Base-by-base conservation (phyloP, 2,888 invertebrate genomes). In the Leucoma salicis region DNA sequence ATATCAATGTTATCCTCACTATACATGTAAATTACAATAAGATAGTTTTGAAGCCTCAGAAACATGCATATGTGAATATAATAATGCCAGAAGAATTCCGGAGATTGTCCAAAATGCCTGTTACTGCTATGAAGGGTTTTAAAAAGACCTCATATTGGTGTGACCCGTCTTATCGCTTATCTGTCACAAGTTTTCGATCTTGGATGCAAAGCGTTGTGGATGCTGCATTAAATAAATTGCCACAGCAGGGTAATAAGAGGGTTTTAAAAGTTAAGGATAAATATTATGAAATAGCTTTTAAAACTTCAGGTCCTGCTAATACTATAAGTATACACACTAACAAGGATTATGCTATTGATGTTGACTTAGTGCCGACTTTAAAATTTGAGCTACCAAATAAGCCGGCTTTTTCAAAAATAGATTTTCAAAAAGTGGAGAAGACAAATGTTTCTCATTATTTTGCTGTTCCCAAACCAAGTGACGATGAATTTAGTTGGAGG, bases 141-240 rank as follows among this genome's bases (percentile, higher is more conserved):
- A 53, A 53, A 21, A 66, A 71, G 34, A 80, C 81, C 1, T 47
- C 60, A 42, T 57, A 63, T 29, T 82, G 82, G 81, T 82, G 82
- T 35, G 70, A 81, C 40, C 47, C 43, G 5, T 38, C 42, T 4
- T 55, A 66, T 49, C 66, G 72, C 7, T 51, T 81, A 21, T 78
- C 63, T 2, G 71, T 77, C 14, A 51, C 8, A 14, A 54, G 44
- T 24, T 74, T 79, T 43, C 65, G 72, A 39, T 71, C 77, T 0
- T 81, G 78, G 80, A 77, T 79, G 71, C 82, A 82, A 51, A 61
- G 73, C 36, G 78, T 78, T 3, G 68, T 81, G 3, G 78, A 80
- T 41, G 49, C 57, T 6, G 71, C 74, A 2, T 46, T 82, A 11
- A 66, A 59, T 39, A 64, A 61, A 36, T 54, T 82, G 3, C 70